phyloP scores from a whole-genome alignment of 2,113 vertebrate species.

The Podarcis raffonei region DNA sequence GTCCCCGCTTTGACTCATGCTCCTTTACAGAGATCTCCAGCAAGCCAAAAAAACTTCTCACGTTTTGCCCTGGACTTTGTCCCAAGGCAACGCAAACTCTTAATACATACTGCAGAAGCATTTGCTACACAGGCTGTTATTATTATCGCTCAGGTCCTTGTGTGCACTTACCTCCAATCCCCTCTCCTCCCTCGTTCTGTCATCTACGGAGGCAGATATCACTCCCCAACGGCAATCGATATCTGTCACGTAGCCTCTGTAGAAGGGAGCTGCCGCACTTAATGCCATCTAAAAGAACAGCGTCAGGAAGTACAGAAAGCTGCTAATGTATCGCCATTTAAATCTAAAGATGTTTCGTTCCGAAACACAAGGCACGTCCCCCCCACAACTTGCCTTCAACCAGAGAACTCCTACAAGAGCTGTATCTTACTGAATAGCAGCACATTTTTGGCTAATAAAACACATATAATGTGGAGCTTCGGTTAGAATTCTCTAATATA shows the following conservation, averaged over 20 bases:
- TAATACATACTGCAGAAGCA: neutral
- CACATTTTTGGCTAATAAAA: no score
- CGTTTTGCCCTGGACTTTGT: no score
- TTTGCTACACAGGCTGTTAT: neutral
- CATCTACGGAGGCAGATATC: constrained; percentile 96
- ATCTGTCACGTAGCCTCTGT: constrained; percentile 94
- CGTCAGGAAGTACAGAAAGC: constrained; percentile 5
- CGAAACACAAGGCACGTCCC: neutral
- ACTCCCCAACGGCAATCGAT: constrained; percentile 98
- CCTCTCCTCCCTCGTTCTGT: constrained; percentile 92
- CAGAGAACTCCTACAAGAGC: neutral
- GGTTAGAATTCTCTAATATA: neutral
- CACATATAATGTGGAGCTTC: neutral
- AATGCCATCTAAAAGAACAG: constrained; percentile 89
- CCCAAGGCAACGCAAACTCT: no score
- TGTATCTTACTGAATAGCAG: neutral
- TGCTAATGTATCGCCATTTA: neutral
- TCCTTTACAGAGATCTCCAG: no score
- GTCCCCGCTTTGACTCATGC: no score
- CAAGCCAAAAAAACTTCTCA: no score
- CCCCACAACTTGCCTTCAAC: neutral
- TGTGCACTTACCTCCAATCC: constrained; percentile 85
- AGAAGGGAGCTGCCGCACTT: constrained; percentile 95
- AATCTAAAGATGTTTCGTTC: neutral
- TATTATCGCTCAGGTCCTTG: neutral